Evolutionary conservation across 2,113 vertebrate species (phyloP).

Genomic region (Seriola rivoliana): DNA sequence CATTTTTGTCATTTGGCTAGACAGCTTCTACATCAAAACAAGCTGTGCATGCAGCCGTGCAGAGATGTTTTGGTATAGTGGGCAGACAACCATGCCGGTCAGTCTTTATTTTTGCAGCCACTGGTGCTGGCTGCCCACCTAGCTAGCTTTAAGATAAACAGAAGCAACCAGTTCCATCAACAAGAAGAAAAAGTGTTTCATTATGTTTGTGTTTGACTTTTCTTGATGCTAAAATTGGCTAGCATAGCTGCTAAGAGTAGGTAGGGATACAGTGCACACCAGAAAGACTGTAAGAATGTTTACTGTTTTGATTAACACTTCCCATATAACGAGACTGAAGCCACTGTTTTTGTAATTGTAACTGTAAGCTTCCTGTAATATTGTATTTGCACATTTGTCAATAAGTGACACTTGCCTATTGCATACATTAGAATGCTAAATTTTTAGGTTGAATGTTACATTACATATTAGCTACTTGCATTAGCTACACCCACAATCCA

Average conservation of each 20-base stretch:
- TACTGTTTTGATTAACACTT: neutral
- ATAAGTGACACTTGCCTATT: too few species aligned
- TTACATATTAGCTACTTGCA: too few species aligned
- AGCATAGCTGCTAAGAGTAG: neutral
- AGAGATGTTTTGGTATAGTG: slow-evolving; percentile 43
- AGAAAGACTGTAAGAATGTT: neutral
- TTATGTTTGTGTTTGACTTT: neutral
- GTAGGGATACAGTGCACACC: neutral
- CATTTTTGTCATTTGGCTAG: slow-evolving; percentile 28
- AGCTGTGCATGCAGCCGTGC: slow-evolving; percentile 25
- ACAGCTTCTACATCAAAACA: slow-evolving; percentile 25
- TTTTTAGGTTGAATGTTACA: too few species aligned
- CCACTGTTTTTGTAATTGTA: neutral
- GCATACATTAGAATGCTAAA: too few species aligned
- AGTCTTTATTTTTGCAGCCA: slow-evolving; percentile 36
- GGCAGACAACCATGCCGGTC: slow-evolving; percentile 59
- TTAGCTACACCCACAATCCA: too few species aligned
- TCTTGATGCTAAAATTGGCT: neutral
- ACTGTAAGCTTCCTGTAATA: too few species aligned
- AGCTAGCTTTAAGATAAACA: slow-evolving; percentile 50
- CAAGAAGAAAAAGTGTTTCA: slow-evolving; percentile 3
- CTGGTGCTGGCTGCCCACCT: slow-evolving; percentile 17
- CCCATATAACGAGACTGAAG: neutral
- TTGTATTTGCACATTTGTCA: too few species aligned
- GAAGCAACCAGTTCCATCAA: slow-evolving; percentile 7